Evolutionary conservation across 2,797 vertebrate genomes (phyloP), one percentile per base, ranked within the genome.

Genomic region (Danio kyathit): DNA sequence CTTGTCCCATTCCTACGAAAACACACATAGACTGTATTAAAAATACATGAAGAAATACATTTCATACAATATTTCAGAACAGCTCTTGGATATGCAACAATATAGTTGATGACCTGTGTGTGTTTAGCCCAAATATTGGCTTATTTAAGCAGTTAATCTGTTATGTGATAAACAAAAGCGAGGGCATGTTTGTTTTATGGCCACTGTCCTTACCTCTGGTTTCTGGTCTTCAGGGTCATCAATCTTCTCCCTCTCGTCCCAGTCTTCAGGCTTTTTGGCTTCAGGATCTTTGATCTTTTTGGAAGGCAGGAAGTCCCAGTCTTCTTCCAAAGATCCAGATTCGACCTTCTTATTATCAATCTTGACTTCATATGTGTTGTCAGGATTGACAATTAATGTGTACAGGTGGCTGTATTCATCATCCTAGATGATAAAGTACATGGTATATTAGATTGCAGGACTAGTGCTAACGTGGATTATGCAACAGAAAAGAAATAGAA

Each of bases 331-430:
- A 81, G 65, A 90, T 59, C 94, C 95, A 2, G 93, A 93, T 83
- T 94, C 94, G 0, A 96, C 95, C 83, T 95, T 94, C 84, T 96
- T 92, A 76, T 96, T 96, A 89, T 96, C 94, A 4, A 96, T 96
- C 90, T 96, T 97, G 54, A 97, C 94, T 83, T 95, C 94, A 9
- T 96, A 96, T 3, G 95, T 96, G 90, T 95, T 95, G 89, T 95
- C 95, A 1, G 95, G 91, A 84, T 89, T 90, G 88, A 97, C 89
- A 0, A 97, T 88, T 82, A 97, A 89, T 4, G 95, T 96, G 86
- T 96, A 96, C 80, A 96, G 89, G 86, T 96, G 94, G 73, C 85
- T 93, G 88, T 94, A 94, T 85, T 96, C 95, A 82, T 96, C 95
- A 81, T 96, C 95, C 95, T 97, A 86, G n/a, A 77, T 64, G 61